Evolutionary conservation across 2,797 vertebrate species (phyloP).

Genomic region (Sebastes vulpes): DNA sequence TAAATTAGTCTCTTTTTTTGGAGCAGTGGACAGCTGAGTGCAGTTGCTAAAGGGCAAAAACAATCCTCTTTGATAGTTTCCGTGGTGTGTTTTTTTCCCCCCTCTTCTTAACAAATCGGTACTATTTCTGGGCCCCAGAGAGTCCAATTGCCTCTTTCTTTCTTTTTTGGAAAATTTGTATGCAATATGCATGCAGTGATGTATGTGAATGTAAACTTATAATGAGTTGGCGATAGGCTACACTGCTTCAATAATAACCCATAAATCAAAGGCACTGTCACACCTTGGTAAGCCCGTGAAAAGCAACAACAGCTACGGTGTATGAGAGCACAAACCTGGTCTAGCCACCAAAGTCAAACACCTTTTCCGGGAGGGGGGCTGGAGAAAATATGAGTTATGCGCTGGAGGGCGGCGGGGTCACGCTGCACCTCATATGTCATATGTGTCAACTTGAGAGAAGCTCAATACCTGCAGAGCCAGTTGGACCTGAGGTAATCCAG

Average conservation of each 20-base stretch:
- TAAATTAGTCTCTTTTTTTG: conserved; percentile 74
- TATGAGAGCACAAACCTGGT: conserved; percentile 64
- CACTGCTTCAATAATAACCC: conserved; percentile 86
- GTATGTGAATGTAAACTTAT: conserved; percentile 84
- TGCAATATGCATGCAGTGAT: conserved; percentile 77
- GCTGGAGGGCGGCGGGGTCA: conserved; percentile 71
- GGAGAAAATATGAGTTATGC: conserved; percentile 76
- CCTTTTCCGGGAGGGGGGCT: conserved; percentile 58
- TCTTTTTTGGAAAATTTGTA: conserved; percentile 65
- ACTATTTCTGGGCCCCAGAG: conserved; percentile 21
- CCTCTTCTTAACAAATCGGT: conserved; percentile 48
- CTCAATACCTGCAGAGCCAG: conserved; percentile 76
- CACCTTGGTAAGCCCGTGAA: conserved; percentile 73
- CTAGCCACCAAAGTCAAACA: conserved; percentile 74
- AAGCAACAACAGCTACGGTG: conserved; percentile 71
- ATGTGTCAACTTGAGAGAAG: conserved; percentile 74
- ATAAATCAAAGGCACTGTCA: conserved; percentile 85
- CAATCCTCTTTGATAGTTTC: conserved; percentile 65
- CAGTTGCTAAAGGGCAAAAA: conserved; percentile 75
- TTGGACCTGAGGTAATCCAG: conserved; percentile 76
- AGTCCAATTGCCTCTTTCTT: conserved; percentile 52
- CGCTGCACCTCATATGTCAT: conserved; percentile 80
- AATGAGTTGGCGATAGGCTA: conserved; percentile 85
- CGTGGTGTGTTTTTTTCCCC: background rate
- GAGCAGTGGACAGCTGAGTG: conserved; percentile 57